These are phyloP conservation scores for Anguilla pacifica DNA, from an alignment of 2,797 vertebrate genomes.

Conservation along the genomic window DNA sequence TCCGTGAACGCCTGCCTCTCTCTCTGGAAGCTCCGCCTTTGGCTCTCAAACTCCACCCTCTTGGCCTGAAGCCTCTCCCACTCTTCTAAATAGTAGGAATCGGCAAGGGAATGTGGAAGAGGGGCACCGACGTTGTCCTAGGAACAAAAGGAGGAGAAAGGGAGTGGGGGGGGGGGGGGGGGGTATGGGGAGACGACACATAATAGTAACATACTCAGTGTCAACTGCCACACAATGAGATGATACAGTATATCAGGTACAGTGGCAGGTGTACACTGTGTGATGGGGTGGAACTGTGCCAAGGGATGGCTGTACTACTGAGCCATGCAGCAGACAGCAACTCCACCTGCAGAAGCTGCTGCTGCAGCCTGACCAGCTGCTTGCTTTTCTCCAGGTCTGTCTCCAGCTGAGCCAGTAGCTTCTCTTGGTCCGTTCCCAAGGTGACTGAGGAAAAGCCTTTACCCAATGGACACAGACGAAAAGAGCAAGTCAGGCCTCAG, in stretches of 20 bases:
- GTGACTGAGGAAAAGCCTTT: constrained; percentile 36
- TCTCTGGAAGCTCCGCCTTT: constrained; percentile 69
- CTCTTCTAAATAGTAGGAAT: constrained; percentile 77
- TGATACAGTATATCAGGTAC: not conserved
- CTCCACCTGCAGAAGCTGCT: constrained; percentile 74
- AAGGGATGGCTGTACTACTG: not conserved
- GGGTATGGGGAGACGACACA: not conserved
- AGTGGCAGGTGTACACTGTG: not conserved
- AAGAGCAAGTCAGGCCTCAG: not conserved
- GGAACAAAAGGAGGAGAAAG: not conserved
- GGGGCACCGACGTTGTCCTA: constrained; percentile 61
- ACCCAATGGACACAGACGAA: constrained; percentile 5
- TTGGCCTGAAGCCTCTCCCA: constrained; percentile 71
- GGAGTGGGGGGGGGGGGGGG: not conserved
- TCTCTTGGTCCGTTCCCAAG: constrained; percentile 72
- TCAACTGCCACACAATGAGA: not conserved
- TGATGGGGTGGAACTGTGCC: no score
- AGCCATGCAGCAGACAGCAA: not conserved
- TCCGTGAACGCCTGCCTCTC: constrained; percentile 78
- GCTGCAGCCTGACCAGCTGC: constrained; percentile 70
- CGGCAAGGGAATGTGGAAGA: constrained; percentile 56
- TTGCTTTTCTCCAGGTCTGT: constrained; percentile 69
- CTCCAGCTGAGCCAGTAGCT: constrained; percentile 71
- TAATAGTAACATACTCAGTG: not conserved
- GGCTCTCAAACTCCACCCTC: constrained; percentile 62